These are phyloP conservation scores for Sympetrum striolatum DNA, from an alignment of 2,888 invertebrate genomes.

Conservation along the genomic window DNA sequence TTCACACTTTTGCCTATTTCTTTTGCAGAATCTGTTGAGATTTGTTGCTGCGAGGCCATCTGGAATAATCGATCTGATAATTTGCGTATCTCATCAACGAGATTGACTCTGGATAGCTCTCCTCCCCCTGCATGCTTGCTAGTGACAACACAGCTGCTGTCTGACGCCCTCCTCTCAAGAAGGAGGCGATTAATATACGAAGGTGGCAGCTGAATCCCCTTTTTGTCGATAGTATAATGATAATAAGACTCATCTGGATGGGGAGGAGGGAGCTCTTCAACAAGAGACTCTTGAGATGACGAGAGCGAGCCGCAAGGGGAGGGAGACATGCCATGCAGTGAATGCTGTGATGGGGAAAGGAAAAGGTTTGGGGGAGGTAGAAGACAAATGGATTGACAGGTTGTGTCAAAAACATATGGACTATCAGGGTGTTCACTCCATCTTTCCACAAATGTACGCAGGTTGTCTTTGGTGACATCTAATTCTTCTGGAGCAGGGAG, in stretches of 20 bases:
- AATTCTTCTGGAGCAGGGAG: constrained; percentile 54
- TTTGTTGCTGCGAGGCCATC: constrained; percentile 48
- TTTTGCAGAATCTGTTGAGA: neutral
- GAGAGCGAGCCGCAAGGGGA: constrained; percentile 79
- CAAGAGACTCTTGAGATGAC: constrained; percentile 68
- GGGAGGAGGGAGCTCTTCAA: constrained; percentile 58
- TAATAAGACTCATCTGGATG: constrained; percentile 13
- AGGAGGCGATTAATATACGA: neutral
- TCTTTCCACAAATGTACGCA: constrained; percentile 82
- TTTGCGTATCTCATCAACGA: constrained; percentile 84
- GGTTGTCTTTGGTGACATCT: constrained; percentile 74
- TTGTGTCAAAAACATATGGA: constrained; percentile 80
- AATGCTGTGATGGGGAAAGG: constrained; percentile 58
- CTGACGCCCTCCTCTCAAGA: constrained; percentile 77
- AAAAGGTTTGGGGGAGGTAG: constrained; percentile 60
- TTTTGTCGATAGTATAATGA: constrained; percentile 45
- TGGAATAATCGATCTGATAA: constrained; percentile 76
- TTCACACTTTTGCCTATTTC: neutral
- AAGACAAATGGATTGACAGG: constrained; percentile 53
- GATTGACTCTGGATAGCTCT: constrained; percentile 56
- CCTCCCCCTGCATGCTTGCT: constrained; percentile 54
- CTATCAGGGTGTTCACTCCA: constrained; percentile 91
- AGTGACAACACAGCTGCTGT: constrained; percentile 71
- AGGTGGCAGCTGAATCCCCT: constrained; percentile 7
- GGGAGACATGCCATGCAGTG: constrained; percentile 75